Evolutionary conservation across 2,797 vertebrate genomes (phyloP).

Genomic region (Amazonetta brasiliensis): DNA sequence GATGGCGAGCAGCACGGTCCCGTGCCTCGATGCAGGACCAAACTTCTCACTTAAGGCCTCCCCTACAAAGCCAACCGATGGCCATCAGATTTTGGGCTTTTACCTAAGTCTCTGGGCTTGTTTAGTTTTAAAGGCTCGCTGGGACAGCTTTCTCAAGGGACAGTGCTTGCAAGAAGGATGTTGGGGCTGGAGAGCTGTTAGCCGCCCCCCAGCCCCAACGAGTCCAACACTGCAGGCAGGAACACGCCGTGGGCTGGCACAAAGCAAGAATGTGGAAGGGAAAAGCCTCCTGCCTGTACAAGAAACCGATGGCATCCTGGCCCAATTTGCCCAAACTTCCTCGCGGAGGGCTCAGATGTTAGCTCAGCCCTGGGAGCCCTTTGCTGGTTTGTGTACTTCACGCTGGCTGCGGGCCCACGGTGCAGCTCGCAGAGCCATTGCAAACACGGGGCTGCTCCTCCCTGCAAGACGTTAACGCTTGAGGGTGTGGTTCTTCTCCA

Average conservation of each 20-base stretch:
- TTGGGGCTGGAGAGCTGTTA: background rate
- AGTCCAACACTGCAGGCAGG: constrained; percentile 10
- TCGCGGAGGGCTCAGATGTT: background rate
- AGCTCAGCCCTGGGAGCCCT: background rate
- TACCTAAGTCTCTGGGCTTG: background rate
- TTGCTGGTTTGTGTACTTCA: background rate
- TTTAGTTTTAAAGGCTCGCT: background rate
- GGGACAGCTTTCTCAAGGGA: background rate
- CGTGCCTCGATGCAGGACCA: background rate
- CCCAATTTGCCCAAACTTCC: background rate
- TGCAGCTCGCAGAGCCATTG: background rate
- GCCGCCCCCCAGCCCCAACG: background rate
- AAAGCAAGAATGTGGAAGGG: constrained; percentile 13
- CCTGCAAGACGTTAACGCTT: constrained; percentile 29
- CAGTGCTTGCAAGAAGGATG: background rate
- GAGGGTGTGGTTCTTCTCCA: constrained; percentile 23
- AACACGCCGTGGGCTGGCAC: rapidly evolving
- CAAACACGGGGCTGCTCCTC: constrained; percentile 15
- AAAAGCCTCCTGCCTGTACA: background rate
- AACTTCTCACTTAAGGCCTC: background rate
- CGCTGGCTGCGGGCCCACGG: background rate
- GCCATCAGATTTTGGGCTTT: background rate
- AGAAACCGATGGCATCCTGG: background rate
- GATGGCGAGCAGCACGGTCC: background rate
- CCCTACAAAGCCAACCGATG: background rate